Percentiles rank a stretch among this genome's conserved stretches.
These are phyloP conservation scores for Meleagris gallopavo DNA, from an alignment of 2,113 vertebrate genomes.

Conservation along the genomic window DNA sequence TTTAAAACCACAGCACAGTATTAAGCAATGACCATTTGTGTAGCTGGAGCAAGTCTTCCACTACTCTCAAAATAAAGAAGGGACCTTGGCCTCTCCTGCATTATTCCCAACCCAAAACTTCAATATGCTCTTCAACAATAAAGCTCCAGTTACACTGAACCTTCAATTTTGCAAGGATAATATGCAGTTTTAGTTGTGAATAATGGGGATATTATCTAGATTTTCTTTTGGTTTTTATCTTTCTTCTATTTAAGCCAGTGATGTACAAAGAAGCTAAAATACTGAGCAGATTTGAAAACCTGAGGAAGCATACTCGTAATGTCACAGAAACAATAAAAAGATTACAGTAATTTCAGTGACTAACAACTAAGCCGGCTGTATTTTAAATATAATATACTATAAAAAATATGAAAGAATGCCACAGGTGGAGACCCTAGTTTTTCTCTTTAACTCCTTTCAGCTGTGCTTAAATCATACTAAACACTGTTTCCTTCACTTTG, in stretches of 20 bases:
- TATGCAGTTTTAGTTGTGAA: background rate
- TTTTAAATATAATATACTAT: background rate
- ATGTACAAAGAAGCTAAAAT: background rate
- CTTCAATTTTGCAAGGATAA: background rate
- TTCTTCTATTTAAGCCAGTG: background rate
- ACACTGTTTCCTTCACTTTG: background rate
- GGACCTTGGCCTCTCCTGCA: background rate
- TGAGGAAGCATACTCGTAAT: background rate
- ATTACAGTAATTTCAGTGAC: background rate
- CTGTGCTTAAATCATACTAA: background rate
- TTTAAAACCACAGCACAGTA: background rate
- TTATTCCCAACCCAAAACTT: background rate
- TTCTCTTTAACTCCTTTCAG: background rate
- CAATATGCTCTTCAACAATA: background rate
- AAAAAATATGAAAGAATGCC: background rate
- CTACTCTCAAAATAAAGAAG: background rate
- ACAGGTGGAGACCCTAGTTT: background rate
- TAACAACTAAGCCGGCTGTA: background rate
- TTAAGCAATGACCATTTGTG: fast-evolving
- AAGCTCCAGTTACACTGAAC: background rate
- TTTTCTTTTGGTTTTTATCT: background rate
- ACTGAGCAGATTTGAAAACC: background rate
- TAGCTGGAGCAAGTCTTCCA: background rate
- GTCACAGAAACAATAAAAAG: background rate
- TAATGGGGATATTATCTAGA: background rate